Evolutionary conservation across 2,888 invertebrate species (phyloP).

Genomic region (Lysandra bellargus): DNA sequence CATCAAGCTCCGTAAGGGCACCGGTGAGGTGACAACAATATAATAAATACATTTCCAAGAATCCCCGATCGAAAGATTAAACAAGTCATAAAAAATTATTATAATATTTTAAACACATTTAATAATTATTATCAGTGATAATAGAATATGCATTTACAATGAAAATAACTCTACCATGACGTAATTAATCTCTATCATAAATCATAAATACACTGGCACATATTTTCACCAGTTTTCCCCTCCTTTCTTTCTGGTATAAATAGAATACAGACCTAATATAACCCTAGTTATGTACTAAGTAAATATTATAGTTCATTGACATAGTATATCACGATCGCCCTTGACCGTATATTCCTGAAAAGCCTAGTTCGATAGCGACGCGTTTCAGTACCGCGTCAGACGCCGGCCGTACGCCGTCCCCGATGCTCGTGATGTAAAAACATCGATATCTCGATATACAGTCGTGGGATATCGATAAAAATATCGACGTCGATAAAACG

Average conservation of each 20-base stretch:
- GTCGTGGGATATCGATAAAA: neutral
- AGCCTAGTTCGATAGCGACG: constrained; percentile 31
- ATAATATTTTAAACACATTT: no score
- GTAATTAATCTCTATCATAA: neutral
- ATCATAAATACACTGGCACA: no score
- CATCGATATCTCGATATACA: constrained; percentile 1
- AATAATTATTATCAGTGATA: no score
- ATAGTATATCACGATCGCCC: constrained; percentile 30
- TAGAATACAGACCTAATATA: neutral
- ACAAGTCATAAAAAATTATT: no score
- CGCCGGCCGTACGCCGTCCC: constrained; percentile 32
- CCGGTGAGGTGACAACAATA: no score
- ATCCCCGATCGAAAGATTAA: no score
- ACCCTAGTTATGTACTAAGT: neutral
- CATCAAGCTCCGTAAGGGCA: no score
- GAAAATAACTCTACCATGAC: neutral
- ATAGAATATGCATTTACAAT: no score
- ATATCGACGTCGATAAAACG: neutral
- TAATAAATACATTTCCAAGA: no score
- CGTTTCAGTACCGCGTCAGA: constrained; percentile 32
- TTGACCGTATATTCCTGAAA: constrained; percentile 34
- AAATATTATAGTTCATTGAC: constrained; percentile 32
- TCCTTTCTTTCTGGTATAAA: neutral
- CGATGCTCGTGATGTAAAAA: constrained; percentile 28
- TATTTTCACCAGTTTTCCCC: neutral